A percentile compares a stretch with the other conserved stretches of the same genome.
These are phyloP conservation scores for Pachymerium ferrugineum DNA, from an alignment of 2,888 invertebrate genomes.

Conservation along the genomic window DNA sequence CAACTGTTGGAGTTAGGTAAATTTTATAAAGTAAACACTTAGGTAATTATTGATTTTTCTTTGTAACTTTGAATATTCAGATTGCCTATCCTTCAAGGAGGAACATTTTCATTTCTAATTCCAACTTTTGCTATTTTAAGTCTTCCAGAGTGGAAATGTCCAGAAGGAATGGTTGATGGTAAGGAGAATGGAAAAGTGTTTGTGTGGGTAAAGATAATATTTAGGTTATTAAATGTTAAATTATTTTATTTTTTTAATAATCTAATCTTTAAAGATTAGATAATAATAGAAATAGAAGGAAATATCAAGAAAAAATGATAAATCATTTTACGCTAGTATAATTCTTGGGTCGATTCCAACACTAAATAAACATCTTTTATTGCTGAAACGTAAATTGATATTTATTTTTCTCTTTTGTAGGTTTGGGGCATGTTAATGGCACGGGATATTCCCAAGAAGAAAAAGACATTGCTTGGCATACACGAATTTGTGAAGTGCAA, in stretches of 20 bases:
- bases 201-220: background rate
- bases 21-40: background rate
- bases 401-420: background rate
- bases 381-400: no score
- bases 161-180: slow-evolving; percentile 44
- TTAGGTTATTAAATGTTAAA: no score
- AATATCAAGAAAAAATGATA: no score
- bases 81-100: slow-evolving; percentile 52
- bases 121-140: slow-evolving; percentile 69
- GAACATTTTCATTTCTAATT: slow-evolving; percentile 72
- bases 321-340: no score
- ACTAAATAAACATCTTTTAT: no score
- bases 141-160: slow-evolving; percentile 67
- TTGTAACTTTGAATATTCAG: slow-evolving; percentile 37
- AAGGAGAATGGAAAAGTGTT: background rate
- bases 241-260: no score
- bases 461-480: slow-evolving; percentile 63
- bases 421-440: background rate
- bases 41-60: slow-evolving; percentile 40
- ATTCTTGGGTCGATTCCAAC: no score
- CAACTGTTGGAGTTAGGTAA: slow-evolving; percentile 64
- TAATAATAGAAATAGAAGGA: no score
- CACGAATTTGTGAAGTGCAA: slow-evolving; percentile 71
- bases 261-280: no score
- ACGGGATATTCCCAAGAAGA: slow-evolving; percentile 45